These are phyloP conservation scores for Ahaetulla prasina DNA, from an alignment of 2,113 vertebrate species.

Conservation along the genomic window DNA sequence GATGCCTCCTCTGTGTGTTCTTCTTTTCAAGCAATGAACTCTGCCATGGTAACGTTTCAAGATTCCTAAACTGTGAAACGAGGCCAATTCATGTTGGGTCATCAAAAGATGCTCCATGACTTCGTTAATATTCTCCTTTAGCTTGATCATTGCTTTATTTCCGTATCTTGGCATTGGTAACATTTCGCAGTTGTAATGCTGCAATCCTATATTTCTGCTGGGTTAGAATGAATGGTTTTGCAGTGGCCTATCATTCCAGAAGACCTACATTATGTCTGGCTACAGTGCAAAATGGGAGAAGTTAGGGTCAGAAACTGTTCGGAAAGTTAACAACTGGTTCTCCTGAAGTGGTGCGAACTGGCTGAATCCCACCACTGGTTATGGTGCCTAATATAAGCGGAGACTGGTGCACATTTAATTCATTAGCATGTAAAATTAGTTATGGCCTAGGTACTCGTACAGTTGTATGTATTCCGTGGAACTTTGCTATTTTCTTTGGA, in stretches of 20 bases:
- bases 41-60: conserved; percentile 17
- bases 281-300: neutral
- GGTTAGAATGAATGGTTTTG: neutral
- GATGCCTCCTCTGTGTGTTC: neutral
- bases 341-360: no score
- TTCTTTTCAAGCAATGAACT: conserved; percentile 60
- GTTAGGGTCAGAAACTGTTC: no score
- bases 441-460: no score
- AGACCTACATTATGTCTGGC: no score
- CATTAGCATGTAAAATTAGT: neutral
- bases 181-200: neutral
- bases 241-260: neutral
- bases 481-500: neutral
- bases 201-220: neutral
- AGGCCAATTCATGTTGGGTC: neutral
- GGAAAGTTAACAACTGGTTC: no score
- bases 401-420: neutral
- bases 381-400: neutral
- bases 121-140: neutral
- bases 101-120: neutral
- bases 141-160: neutral
- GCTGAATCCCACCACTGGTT: no score
- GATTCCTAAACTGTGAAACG: neutral
- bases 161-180: neutral
- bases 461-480: neutral